Evolutionary conservation across 2,888 invertebrate species (phyloP).

Genomic region (Pseudanteris insignis): DNA sequence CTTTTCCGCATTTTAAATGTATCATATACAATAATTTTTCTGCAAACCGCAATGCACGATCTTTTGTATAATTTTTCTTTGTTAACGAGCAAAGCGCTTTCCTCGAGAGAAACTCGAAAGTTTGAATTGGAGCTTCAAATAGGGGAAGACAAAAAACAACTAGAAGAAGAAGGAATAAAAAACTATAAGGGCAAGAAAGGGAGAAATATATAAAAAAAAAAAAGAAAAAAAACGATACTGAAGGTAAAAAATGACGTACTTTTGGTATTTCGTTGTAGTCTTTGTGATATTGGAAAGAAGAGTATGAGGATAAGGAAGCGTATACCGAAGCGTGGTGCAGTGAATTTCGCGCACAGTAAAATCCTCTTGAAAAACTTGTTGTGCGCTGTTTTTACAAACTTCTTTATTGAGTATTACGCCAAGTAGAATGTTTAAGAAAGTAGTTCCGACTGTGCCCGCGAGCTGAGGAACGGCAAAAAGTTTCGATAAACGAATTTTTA

Average conservation of each 20-base stretch:
- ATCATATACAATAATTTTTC: conserved; percentile 25
- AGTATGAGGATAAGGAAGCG: conserved; percentile 42
- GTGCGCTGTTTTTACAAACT: conserved; percentile 42
- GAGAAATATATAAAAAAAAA: conserved; percentile 10
- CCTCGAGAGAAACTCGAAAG: conserved; percentile 31
- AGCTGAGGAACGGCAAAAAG: conserved; percentile 21
- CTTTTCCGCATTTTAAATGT: conserved; percentile 22
- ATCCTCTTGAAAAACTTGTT: conserved; percentile 43
- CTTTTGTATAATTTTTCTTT: conserved; percentile 42
- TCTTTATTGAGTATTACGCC: conserved; percentile 43
- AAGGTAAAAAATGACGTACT: conserved; percentile 39
- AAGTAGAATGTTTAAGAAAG: conserved; percentile 42
- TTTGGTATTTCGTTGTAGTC: conserved; percentile 43
- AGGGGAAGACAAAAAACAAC: conserved; percentile 6
- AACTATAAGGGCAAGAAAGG: too few relatives aligned
- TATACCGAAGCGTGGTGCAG: conserved; percentile 33
- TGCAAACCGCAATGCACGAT: conserved; percentile 19
- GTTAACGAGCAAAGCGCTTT: conserved; percentile 38
- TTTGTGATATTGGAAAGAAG: conserved; percentile 42
- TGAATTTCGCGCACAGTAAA: conserved; percentile 40
- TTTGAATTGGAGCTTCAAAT: conserved; percentile 33
- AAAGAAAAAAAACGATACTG: conserved; percentile 32
- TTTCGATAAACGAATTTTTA: conserved; percentile 37
- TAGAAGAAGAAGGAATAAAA: too few relatives aligned
- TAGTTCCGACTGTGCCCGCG: conserved; percentile 27